Evolutionary conservation across 2,797 vertebrate species (phyloP).

Genomic region (Cuniculus paca): DNA sequence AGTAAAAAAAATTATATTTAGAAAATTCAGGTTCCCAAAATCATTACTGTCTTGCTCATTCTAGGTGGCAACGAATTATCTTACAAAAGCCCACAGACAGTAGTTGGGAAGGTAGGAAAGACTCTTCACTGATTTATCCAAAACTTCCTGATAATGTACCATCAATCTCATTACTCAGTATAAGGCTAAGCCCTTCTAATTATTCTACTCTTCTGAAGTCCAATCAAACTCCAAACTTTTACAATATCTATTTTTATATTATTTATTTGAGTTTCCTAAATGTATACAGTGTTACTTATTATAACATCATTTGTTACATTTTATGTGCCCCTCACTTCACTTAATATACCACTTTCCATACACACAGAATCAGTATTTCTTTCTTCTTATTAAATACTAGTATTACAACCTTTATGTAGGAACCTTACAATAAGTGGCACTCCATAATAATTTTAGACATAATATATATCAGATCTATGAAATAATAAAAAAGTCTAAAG

Average conservation of each 20-base stretch:
- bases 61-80: neutral
- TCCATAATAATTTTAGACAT: neutral
- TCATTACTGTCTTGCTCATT: neutral
- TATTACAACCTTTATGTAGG: neutral
- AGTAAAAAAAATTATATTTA: slow-evolving; percentile 21
- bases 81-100: neutral
- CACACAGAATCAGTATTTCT: slow-evolving; percentile 3
- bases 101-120: neutral
- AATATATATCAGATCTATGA: neutral
- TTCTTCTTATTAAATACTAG: slow-evolving; percentile 3
- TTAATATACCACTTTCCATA: neutral
- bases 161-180: neutral
- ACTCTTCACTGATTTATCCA: neutral
- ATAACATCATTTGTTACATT: neutral
- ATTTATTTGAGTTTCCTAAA: neutral
- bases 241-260: neutral
- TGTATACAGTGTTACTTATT: neutral
- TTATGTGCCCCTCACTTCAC: neutral
- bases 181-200: neutral
- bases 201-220: neutral
- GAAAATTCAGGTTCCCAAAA: neutral
- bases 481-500: neutral
- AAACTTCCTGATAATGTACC: neutral
- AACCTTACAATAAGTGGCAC: neutral
- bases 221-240: neutral